phyloP scores from a whole-genome alignment of 2,888 invertebrate genomes.

The Drosophila niveifrons region DNA sequence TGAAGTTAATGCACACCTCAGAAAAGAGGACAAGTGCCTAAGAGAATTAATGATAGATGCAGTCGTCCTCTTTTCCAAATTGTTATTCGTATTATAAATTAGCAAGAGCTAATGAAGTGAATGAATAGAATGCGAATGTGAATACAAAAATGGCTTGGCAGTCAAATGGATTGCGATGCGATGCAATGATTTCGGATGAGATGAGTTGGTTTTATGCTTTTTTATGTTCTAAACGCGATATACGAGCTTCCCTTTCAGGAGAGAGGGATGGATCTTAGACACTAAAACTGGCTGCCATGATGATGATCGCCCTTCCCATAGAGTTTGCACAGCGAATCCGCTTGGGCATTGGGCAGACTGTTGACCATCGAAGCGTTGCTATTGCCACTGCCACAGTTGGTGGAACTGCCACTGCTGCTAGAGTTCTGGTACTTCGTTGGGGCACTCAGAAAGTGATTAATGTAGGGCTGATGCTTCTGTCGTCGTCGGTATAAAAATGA shows the following conservation, averaged over 20 bases:
- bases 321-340: constrained; percentile 92
- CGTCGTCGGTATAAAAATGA: constrained; percentile 94
- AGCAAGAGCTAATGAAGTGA: background rate
- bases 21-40: constrained; percentile 82
- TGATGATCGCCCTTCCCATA: constrained; percentile 87
- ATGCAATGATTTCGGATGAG: constrained; percentile 1
- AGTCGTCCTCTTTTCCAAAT: constrained; percentile 51
- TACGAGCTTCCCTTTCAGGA: background rate
- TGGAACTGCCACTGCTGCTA: constrained; percentile 31
- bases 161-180: constrained; percentile 15
- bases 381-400: constrained; percentile 38
- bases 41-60: constrained; percentile 1
- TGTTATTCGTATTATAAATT: constrained; percentile 8
- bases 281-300: constrained; percentile 82
- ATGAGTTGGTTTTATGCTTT: constrained; percentile 13
- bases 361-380: constrained; percentile 73
- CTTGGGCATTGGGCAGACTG: constrained; percentile 87
- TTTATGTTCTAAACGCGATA: constrained; percentile 7
- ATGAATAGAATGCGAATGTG: background rate
- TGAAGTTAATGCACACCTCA: constrained; percentile 36
- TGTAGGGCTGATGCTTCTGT: constrained; percentile 85
- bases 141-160: constrained; percentile 27
- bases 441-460: constrained; percentile 55
- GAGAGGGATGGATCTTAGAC: constrained; percentile 13
- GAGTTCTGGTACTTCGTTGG: constrained; percentile 57